Evolutionary conservation across 2,113 vertebrate species (phyloP).

Genomic region (Polypterus senegalus): DNA sequence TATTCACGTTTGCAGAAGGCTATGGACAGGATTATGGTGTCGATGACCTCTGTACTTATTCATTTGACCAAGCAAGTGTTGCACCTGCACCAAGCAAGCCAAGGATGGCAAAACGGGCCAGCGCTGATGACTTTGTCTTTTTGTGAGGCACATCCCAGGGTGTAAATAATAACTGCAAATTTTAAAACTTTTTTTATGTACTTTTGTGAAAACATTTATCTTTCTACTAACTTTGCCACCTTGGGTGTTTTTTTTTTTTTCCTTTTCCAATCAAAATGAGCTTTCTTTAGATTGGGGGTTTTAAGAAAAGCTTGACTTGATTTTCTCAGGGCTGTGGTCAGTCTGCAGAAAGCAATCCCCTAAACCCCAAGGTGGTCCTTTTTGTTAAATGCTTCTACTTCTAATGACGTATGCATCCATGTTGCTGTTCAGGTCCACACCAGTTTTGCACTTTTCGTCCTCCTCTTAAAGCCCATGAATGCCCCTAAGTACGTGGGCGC

Average conservation of each 20-base stretch:
- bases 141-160: conserved; percentile 34
- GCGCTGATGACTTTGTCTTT: conserved; percentile 75
- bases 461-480: too few relatives aligned
- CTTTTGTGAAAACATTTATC: too few relatives aligned
- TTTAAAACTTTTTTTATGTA: too few relatives aligned
- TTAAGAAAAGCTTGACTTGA: too few relatives aligned
- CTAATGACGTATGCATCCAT: background rate
- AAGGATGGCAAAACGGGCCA: conserved; percentile 42
- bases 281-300: too few relatives aligned
- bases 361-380: background rate
- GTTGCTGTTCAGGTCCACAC: background rate
- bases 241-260: too few relatives aligned
- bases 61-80: conserved; percentile 31
- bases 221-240: too few relatives aligned
- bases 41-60: conserved; percentile 45
- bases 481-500: too few relatives aligned
- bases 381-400: background rate
- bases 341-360: too few relatives aligned
- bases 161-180: background rate
- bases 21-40: conserved; percentile 64
- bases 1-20: conserved; percentile 76
- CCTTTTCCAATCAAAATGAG: too few relatives aligned
- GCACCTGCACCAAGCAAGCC: conserved; percentile 37
- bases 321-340: too few relatives aligned
- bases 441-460: background rate